Percentiles rank a stretch among this genome's conserved stretches.
phyloP scores from a whole-genome alignment of 2,797 vertebrate genomes.

The Parauchenoglanis ngamensis region DNA sequence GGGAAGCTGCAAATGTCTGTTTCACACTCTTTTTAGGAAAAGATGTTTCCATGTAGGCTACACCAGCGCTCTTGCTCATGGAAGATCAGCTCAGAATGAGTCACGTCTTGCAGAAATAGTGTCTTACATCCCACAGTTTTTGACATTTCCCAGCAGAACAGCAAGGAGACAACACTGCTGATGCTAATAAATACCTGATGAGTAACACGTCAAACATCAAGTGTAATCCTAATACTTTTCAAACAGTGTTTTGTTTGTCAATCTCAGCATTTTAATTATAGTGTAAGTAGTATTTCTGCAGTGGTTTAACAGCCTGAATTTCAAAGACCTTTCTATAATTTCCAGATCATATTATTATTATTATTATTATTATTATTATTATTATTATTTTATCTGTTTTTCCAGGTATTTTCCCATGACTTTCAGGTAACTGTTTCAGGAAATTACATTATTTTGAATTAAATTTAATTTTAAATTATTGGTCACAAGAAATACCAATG shows the following conservation, averaged over 20 bases:
- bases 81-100: conserved; percentile 16
- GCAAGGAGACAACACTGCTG: not conserved
- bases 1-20: too few relatives aligned
- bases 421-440: too few relatives aligned
- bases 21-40: not conserved
- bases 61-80: conserved; percentile 19
- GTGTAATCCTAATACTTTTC: not conserved
- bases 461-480: too few relatives aligned
- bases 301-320: not conserved
- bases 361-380: not conserved
- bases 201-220: not conserved
- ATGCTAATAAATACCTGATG: not conserved
- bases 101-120: conserved; percentile 28
- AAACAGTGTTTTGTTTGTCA: not conserved
- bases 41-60: not conserved
- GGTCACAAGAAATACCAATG: too few relatives aligned
- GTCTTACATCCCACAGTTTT: not conserved
- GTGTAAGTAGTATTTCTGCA: not conserved
- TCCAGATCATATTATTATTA: not conserved
- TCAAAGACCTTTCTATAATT: not conserved
- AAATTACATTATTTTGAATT: too few relatives aligned
- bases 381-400: not conserved
- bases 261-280: not conserved
- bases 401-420: not conserved
- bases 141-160: not conserved